These are phyloP conservation scores for Periophthalmus magnuspinnatus DNA, from an alignment of 2,797 vertebrate genomes.

Conservation along the genomic window DNA sequence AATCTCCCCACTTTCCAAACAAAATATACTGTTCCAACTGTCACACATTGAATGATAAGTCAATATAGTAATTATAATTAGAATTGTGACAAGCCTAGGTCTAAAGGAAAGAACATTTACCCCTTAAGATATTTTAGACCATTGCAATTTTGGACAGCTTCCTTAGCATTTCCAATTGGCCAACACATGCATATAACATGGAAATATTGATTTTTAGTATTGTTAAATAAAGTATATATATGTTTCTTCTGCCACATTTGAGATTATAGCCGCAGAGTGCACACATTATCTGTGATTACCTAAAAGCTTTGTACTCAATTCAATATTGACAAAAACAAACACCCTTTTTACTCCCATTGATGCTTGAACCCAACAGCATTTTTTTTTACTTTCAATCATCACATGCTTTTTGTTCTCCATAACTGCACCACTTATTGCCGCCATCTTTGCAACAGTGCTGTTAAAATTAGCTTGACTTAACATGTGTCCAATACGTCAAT, in stretches of 20 bases:
- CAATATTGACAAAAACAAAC: conserved; percentile 73
- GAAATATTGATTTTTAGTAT: neutral
- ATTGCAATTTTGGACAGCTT: neutral
- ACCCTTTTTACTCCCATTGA: conserved; percentile 72
- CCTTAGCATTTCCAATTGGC: neutral
- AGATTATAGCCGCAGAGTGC: neutral
- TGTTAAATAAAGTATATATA: neutral
- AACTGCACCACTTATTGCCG: conserved; percentile 74
- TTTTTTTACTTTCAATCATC: conserved; percentile 70
- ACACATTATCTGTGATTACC: conserved; percentile 41
- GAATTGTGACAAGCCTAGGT: too few species aligned
- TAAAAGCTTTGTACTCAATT: conserved; percentile 54
- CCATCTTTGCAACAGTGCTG: conserved; percentile 60
- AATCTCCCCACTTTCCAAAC: too few species aligned
- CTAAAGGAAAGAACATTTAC: too few species aligned
- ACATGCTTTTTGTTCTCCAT: conserved; percentile 79
- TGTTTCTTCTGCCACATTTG: neutral
- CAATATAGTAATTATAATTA: too few species aligned
- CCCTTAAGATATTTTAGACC: neutral
- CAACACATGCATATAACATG: neutral
- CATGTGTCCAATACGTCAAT: conserved; percentile 52
- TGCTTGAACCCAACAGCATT: conserved; percentile 71
- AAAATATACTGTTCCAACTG: too few species aligned
- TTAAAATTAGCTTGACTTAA: conserved; percentile 52
- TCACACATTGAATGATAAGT: too few species aligned